Conservation (phyloP, 1,140 invertebrate genomes). For the Diabrotica virgifera region DNA sequence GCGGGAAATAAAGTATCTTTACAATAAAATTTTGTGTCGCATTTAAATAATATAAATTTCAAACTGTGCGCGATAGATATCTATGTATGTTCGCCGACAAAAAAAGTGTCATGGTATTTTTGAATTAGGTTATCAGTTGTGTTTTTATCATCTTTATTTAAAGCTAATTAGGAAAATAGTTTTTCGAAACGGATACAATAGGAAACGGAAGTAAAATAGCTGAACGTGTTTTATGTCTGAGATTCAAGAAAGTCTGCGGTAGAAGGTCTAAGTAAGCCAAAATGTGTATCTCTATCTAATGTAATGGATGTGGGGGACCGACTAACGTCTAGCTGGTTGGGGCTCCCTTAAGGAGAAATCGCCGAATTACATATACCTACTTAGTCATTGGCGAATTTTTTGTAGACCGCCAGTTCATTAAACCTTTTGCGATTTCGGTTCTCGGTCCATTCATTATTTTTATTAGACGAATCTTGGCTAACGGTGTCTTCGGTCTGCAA, state of each 20-base stretch:
- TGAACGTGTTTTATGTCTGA: not conserved
- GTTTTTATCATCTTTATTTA: too few species aligned
- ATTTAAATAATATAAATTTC: too few species aligned
- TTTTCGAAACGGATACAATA: too few species aligned
- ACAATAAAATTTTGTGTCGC: too few species aligned
- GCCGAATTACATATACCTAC: conserved; percentile 35
- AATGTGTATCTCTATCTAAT: conserved; percentile 40
- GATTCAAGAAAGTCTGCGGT: conserved; percentile 1
- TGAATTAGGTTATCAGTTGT: too few species aligned
- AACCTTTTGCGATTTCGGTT: conserved; percentile 27
- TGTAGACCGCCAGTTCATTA: conserved; percentile 29
- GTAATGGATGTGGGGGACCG: conserved; percentile 37
- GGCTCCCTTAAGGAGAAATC: conserved; percentile 40
- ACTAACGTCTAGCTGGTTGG: conserved; percentile 33
- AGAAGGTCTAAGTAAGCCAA: conserved; percentile 34
- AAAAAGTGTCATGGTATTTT: too few species aligned
- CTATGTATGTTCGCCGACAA: too few species aligned
- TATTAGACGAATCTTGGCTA: conserved; percentile 27
- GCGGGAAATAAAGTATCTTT: too few species aligned
- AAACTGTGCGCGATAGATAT: too few species aligned
- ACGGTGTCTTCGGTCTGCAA: conserved; percentile 9
- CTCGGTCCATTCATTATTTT: conserved; percentile 30
- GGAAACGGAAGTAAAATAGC: too few species aligned
- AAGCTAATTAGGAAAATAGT: too few species aligned
- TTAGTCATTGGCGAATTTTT: conserved; percentile 40